phyloP scores from a whole-genome alignment of 2,113 vertebrate genomes.

The Myrmophylax atrothorax region DNA sequence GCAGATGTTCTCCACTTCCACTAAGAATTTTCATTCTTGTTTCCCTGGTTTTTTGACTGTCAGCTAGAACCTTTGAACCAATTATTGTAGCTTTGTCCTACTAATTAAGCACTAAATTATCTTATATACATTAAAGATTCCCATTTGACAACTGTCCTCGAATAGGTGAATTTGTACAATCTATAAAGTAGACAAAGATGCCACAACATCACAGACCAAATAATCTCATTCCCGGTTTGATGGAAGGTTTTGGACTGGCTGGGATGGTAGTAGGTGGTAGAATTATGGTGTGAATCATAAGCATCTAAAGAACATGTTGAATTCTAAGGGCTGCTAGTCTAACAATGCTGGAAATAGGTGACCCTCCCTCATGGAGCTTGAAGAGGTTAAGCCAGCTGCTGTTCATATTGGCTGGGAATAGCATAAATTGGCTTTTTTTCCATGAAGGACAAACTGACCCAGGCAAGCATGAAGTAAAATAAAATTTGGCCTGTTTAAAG shows the following conservation, averaged over 20 bases:
- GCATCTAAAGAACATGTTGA: background rate
- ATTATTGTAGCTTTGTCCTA: background rate
- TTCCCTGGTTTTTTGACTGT: background rate
- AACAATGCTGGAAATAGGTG: background rate
- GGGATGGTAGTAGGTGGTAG: fast-evolving
- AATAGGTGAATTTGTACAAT: background rate
- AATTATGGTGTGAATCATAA: background rate
- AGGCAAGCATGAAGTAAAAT: background rate
- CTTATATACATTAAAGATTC: background rate
- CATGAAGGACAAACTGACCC: background rate
- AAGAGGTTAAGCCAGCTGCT: background rate
- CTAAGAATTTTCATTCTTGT: background rate
- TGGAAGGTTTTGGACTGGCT: background rate
- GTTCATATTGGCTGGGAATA: background rate
- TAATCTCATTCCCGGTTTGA: background rate
- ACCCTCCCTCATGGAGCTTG: background rate
- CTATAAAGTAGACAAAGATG: background rate
- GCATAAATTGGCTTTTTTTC: background rate
- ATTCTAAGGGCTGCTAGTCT: background rate
- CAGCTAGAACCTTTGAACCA: background rate
- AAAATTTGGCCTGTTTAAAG: background rate
- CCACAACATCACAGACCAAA: background rate
- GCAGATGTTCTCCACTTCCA: background rate
- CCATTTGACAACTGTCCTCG: background rate
- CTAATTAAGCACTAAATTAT: background rate